Conservation (phyloP, 2,797 vertebrate genomes). For the Lepilemur septentrionalis region DNA sequence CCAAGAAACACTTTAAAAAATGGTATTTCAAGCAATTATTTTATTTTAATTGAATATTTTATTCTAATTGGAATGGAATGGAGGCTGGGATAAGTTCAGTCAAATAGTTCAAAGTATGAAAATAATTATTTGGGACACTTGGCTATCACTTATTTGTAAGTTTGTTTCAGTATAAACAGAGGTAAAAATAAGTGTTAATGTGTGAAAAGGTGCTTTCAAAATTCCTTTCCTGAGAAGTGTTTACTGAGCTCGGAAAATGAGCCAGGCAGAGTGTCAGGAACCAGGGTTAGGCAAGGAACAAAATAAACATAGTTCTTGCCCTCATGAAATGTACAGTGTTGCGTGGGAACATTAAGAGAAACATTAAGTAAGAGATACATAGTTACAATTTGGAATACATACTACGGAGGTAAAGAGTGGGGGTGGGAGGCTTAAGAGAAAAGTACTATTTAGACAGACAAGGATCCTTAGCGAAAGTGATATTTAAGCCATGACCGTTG, state of each 20-base stretch:
- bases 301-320: background rate
- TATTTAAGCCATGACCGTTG: background rate
- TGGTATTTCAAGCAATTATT: background rate
- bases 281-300: background rate
- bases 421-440: background rate
- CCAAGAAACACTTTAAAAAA: background rate
- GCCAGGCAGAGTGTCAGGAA: background rate
- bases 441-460: background rate
- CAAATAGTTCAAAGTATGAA: conserved; percentile 27
- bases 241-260: background rate
- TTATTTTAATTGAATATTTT: conserved; percentile 37
- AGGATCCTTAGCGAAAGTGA: background rate
- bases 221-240: background rate
- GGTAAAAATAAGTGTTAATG: background rate
- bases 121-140: background rate
- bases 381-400: background rate
- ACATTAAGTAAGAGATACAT: background rate
- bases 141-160: background rate
- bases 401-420: background rate
- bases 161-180: background rate
- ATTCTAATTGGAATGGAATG: background rate
- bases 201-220: background rate
- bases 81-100: background rate
- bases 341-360: background rate
- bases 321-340: background rate